Evolutionary conservation across 2,113 vertebrate genomes (phyloP).

Genomic region (Trogon surrucura): DNA sequence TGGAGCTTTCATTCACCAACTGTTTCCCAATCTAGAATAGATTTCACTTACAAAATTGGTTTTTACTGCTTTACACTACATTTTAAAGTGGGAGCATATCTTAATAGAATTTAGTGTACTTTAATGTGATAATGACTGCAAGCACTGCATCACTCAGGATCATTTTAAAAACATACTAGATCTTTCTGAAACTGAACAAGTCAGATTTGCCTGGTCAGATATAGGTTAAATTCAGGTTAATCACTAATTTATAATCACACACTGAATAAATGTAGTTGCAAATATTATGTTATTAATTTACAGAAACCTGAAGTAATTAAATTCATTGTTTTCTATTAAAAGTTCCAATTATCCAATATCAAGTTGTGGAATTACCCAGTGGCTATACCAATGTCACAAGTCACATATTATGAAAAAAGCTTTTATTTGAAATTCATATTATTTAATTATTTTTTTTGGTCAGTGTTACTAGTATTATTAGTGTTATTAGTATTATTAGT

Average conservation of each 20-base stretch:
- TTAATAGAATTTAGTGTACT: neutral
- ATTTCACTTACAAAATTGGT: neutral
- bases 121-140: neutral
- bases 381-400: neutral
- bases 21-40: conserved; percentile 9
- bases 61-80: neutral
- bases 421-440: neutral
- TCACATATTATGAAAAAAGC: neutral
- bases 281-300: neutral
- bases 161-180: neutral
- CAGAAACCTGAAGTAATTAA: conserved; percentile 1
- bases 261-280: neutral
- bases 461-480: neutral
- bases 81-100: neutral
- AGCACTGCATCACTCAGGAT: neutral
- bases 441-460: too few species aligned
- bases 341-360: neutral
- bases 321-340: neutral
- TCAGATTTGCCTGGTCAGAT: neutral
- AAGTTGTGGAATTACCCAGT: neutral
- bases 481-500: neutral
- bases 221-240: conserved; percentile 11
- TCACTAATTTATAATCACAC: neutral
- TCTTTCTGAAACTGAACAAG: neutral
- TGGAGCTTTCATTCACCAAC: neutral